A percentile compares a stretch with the other conserved stretches of the same genome.
These are phyloP conservation scores for Platyrinchus mystaceus DNA, from an alignment of 2,797 vertebrate species.

Conservation along the genomic window DNA sequence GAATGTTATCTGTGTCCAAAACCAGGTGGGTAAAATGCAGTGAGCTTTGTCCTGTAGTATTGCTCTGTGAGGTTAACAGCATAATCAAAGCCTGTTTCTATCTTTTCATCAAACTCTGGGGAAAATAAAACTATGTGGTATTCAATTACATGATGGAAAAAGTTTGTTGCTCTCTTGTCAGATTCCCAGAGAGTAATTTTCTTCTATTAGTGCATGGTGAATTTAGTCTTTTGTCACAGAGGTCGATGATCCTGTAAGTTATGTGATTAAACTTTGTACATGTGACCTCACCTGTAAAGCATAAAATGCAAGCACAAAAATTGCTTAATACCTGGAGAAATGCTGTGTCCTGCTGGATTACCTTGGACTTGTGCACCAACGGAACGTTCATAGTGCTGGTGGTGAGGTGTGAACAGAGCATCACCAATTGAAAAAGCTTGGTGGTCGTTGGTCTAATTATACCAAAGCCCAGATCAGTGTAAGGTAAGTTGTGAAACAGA, in stretches of 20 bases:
- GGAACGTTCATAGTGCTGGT: background rate
- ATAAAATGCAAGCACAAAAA: background rate
- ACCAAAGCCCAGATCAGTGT: background rate
- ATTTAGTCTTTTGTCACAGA: background rate
- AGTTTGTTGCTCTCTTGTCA: background rate
- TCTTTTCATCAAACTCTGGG: background rate
- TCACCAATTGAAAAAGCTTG: background rate
- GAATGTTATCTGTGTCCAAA: background rate
- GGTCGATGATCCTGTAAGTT: background rate
- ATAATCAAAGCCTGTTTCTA: background rate
- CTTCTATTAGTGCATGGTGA: background rate
- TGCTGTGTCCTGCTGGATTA: background rate
- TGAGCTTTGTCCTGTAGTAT: background rate
- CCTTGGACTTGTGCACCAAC: background rate
- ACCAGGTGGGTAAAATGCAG: slow-evolving; percentile 30
- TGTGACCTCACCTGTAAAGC: background rate
- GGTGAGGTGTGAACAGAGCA: background rate
- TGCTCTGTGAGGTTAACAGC: background rate
- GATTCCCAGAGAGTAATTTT: slow-evolving; percentile 1
- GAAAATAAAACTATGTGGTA: background rate
- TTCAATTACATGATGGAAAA: background rate
- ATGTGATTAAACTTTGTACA: background rate
- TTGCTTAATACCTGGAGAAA: background rate
- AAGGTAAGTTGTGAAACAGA: slow-evolving; percentile 7
- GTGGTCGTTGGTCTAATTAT: background rate